phyloP scores from a whole-genome alignment of 2,888 invertebrate genomes.

The Colletes collaris region DNA sequence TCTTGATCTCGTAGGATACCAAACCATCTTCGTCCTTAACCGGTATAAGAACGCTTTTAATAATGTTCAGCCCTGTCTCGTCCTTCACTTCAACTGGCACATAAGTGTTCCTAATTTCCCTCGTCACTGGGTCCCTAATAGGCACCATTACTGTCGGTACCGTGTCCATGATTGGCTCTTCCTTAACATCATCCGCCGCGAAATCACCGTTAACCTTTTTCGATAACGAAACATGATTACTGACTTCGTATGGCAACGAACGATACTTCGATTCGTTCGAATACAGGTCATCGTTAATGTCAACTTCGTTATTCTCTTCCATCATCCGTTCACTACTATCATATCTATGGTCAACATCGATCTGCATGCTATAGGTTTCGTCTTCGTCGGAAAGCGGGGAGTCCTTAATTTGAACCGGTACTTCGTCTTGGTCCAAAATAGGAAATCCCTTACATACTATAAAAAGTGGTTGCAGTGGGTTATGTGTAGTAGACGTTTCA shows the following conservation, averaged over 20 bases:
- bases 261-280: not conserved
- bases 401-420: conserved; percentile 24
- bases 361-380: not conserved
- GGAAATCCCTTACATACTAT: not conserved
- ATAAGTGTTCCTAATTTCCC: not conserved
- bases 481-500: not conserved
- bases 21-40: not conserved
- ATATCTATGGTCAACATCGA: not conserved
- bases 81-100: conserved; percentile 25
- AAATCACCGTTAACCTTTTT: not conserved
- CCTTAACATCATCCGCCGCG: too few relatives aligned
- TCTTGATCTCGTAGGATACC: conserved; percentile 2
- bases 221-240: not conserved
- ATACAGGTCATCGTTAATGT: not conserved
- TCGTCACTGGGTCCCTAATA: conserved; percentile 19
- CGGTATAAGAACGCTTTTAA: conserved; percentile 37
- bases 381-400: not conserved
- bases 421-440: not conserved
- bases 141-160: conserved; percentile 19
- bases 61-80: conserved; percentile 21
- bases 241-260: not conserved
- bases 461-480: conserved; percentile 15
- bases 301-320: too few relatives aligned
- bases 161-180: not conserved
- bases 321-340: not conserved